Percentiles rank a stretch among this genome's conserved stretches.
These are phyloP conservation scores for Camptogramma bilineatum DNA, from an alignment of 2,888 invertebrate species.

Conservation along the genomic window DNA sequence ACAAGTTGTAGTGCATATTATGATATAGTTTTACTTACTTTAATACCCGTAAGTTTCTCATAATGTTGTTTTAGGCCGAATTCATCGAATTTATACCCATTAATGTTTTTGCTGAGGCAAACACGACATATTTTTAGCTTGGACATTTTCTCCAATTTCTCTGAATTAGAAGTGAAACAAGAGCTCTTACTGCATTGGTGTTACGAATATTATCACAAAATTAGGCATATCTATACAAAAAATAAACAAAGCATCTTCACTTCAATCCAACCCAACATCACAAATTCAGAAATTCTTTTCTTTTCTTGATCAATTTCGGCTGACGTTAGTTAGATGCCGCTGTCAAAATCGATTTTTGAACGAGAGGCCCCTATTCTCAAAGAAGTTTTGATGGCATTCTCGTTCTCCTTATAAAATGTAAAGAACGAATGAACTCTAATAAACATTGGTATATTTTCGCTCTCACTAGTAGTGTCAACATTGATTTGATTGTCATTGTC, in stretches of 20 bases:
- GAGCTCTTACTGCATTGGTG: slow-evolving; percentile 6
- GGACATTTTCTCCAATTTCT: slow-evolving; percentile 47
- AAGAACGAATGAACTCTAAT: not conserved
- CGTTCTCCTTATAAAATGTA: not conserved
- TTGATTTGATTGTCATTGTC: not conserved
- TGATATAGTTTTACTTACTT: slow-evolving; percentile 52
- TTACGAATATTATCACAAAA: not conserved
- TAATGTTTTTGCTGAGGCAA: slow-evolving; percentile 59
- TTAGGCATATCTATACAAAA: slow-evolving; percentile 10
- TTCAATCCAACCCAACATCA: slow-evolving; percentile 8
- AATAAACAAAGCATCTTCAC: slow-evolving; percentile 21
- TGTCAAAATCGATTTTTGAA: slow-evolving; percentile 14
- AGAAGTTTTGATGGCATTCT: not conserved
- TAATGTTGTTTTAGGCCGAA: slow-evolving; percentile 59
- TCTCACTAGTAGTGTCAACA: not conserved
- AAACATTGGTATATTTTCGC: not conserved
- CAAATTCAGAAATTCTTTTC: slow-evolving; percentile 4
- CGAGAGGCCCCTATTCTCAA: slow-evolving; percentile 4
- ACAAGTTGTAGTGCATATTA: not conserved
- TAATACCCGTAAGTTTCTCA: slow-evolving; percentile 60
- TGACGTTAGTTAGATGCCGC: not conserved
- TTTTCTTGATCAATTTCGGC: not conserved
- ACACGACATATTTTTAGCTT: slow-evolving; percentile 60
- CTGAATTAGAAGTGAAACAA: slow-evolving; percentile 8
- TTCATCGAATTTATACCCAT: slow-evolving; percentile 57